A percentile compares a stretch with the other conserved stretches of the same genome.
phyloP scores from a whole-genome alignment of 2,113 vertebrate genomes.

The Coptodon bakossiorum region DNA sequence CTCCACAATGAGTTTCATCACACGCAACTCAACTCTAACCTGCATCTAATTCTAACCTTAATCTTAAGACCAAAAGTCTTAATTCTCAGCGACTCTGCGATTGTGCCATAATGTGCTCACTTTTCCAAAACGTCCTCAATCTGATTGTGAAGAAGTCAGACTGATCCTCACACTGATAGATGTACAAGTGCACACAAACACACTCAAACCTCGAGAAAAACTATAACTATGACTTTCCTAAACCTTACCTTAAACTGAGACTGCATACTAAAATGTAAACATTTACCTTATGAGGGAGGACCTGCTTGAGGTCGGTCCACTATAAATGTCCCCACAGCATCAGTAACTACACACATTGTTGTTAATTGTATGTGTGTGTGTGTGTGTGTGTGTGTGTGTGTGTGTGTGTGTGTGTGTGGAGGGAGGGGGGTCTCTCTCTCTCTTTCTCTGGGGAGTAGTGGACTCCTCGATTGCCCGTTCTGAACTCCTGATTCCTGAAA shows the following conservation, averaged over 20 bases:
- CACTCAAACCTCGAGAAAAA: not conserved
- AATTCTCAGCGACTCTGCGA: not conserved
- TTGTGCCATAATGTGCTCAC: not conserved
- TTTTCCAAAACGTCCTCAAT: not conserved
- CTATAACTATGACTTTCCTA: fast-evolving
- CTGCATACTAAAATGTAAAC: not conserved
- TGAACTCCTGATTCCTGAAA: constrained; percentile 35
- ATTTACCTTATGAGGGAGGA: not conserved
- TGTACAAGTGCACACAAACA: not conserved
- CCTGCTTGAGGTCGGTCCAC: not conserved
- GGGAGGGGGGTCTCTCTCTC: not conserved
- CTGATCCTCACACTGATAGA: not conserved
- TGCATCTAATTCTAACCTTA: not conserved
- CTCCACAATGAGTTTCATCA: not conserved
- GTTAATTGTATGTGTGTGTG: not conserved
- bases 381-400: not conserved
- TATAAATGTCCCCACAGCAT: not conserved
- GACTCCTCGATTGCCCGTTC: not conserved
- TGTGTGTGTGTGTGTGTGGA: not conserved
- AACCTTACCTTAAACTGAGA: not conserved
- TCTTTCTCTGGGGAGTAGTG: not conserved
- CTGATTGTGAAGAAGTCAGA: not conserved
- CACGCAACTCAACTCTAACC: not conserved
- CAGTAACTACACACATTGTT: not conserved
- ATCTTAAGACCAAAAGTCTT: not conserved